These are phyloP conservation scores for Yasuhikotakia modesta DNA, from an alignment of 2,797 vertebrate genomes.

Conservation along the genomic window DNA sequence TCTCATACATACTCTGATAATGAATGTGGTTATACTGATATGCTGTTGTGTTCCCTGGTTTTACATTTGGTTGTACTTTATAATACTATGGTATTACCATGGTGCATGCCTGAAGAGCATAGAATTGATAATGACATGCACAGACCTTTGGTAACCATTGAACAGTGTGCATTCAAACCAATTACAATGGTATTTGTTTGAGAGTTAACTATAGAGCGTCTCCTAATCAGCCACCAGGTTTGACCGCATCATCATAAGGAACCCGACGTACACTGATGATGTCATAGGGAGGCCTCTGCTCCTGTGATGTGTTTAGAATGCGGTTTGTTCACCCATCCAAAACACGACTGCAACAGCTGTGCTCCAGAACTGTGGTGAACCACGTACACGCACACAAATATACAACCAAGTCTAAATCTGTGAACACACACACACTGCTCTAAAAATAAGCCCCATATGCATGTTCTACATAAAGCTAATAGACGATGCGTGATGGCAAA, in stretches of 20 bases:
- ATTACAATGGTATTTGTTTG: background rate
- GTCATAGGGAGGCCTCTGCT: slow-evolving; percentile 66
- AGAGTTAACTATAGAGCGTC: background rate
- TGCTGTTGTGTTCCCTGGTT: too few species aligned
- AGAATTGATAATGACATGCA: too few species aligned
- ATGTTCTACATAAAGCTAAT: slow-evolving; percentile 44
- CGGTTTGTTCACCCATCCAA: slow-evolving; percentile 62
- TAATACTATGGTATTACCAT: background rate
- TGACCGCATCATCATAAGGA: slow-evolving; percentile 65
- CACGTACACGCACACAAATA: slow-evolving; percentile 29
- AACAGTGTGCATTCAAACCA: too few species aligned
- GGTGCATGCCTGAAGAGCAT: background rate
- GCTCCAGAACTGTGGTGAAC: slow-evolving; percentile 60
- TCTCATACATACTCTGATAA: background rate
- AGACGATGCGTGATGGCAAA: slow-evolving; percentile 34
- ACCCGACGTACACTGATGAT: slow-evolving; percentile 68
- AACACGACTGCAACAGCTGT: slow-evolving; percentile 68
- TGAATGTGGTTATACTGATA: background rate
- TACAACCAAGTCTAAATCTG: slow-evolving; percentile 56
- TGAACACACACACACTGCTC: slow-evolving; percentile 51
- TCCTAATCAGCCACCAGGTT: slow-evolving; percentile 44
- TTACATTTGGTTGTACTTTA: too few species aligned
- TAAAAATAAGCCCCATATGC: slow-evolving; percentile 64
- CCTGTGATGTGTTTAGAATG: slow-evolving; percentile 76
- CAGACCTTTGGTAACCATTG: too few species aligned